These are phyloP conservation scores for Xylota sylvarum DNA, from an alignment of 2,888 invertebrate genomes.

Conservation along the genomic window DNA sequence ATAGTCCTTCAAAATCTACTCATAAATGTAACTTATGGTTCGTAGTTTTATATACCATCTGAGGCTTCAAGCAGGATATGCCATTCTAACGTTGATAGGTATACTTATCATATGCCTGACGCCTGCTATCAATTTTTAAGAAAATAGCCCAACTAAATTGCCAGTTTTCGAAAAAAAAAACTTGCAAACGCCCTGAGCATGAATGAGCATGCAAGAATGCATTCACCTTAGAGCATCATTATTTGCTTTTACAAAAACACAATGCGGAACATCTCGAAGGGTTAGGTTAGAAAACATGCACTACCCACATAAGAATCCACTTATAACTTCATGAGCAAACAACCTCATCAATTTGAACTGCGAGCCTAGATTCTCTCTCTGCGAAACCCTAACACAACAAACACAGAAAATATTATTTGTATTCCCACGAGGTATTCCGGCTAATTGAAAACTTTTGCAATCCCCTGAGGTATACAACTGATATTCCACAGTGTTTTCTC, in stretches of 20 bases:
- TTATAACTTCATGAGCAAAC: neutral
- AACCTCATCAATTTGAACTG: neutral
- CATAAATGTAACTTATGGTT: too few species aligned
- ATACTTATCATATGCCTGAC: too few species aligned
- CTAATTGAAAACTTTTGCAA: conserved; percentile 61
- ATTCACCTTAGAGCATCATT: neutral
- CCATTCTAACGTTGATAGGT: too few species aligned
- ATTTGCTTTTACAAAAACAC: neutral
- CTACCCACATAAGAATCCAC: neutral
- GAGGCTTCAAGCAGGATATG: too few species aligned
- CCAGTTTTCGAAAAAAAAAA: neutral
- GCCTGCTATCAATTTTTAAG: too few species aligned
- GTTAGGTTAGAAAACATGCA: neutral
- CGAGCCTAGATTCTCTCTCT: neutral
- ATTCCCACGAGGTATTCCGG: conserved; percentile 56
- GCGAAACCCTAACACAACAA: conserved; percentile 5
- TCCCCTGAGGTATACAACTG: conserved; percentile 45
- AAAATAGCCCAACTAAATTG: too few species aligned
- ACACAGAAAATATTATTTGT: conserved; percentile 36
- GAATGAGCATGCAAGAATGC: conserved; percentile 9
- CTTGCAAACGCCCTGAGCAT: neutral
- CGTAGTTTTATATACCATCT: too few species aligned
- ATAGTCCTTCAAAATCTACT: too few species aligned
- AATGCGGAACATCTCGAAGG: neutral
- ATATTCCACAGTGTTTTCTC: conserved; percentile 21